phyloP scores from a whole-genome alignment of 2,888 invertebrate species.

The Drymonia ruficornis region DNA sequence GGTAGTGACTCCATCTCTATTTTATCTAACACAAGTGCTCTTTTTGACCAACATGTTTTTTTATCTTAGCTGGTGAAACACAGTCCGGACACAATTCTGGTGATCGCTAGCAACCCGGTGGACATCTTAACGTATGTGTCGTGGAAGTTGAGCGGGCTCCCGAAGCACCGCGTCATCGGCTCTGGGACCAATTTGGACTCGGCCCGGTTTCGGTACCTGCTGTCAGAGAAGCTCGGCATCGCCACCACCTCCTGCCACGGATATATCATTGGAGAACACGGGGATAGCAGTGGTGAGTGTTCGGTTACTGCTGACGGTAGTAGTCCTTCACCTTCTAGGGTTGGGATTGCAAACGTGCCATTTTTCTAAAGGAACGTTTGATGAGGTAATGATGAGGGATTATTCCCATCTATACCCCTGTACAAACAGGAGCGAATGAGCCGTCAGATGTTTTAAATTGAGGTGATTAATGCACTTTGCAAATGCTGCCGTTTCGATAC shows the following conservation, averaged over 20 bases:
- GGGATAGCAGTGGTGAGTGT: constrained; percentile 91
- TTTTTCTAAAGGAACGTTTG: too few species aligned
- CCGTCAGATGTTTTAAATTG: too few species aligned
- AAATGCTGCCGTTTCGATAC: too few species aligned
- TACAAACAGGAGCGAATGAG: too few species aligned
- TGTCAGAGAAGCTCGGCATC: constrained; percentile 92
- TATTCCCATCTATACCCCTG: too few species aligned
- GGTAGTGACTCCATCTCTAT: too few species aligned
- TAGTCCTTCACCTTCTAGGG: too few species aligned
- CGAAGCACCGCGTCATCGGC: constrained; percentile 94
- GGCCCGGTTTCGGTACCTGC: constrained; percentile 94
- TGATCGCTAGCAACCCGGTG: constrained; percentile 96
- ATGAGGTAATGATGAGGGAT: too few species aligned
- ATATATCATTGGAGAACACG: constrained; percentile 97
- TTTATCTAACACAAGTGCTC: too few species aligned
- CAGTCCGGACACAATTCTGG: constrained; percentile 93
- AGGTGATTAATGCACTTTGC: too few species aligned
- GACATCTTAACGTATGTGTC: constrained; percentile 97
- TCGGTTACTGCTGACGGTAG: not conserved
- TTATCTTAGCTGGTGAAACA: constrained; percentile 88
- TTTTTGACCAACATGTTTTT: too few species aligned
- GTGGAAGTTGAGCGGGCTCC: constrained; percentile 97
- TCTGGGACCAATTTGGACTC: constrained; percentile 97
- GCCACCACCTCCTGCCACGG: constrained; percentile 95
- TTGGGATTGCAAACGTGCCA: too few species aligned